phyloP scores from a whole-genome alignment of 2,888 invertebrate species.

The Eremobia ochroleuca region DNA sequence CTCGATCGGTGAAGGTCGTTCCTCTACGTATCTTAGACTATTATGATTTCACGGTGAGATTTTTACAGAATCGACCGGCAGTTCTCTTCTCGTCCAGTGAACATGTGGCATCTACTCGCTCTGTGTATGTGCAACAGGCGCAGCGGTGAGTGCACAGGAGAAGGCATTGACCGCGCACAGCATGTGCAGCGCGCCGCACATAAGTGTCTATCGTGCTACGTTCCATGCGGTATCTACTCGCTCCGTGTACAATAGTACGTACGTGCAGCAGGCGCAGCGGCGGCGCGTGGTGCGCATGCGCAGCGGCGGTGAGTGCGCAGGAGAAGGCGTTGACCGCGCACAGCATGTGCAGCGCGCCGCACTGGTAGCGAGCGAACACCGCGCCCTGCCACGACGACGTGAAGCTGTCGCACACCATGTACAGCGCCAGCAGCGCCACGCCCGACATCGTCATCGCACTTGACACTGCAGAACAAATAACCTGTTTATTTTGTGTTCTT shows the following conservation, averaged over 20 bases:
- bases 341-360: slow-evolving; percentile 82
- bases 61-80: too few species aligned
- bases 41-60: too few species aligned
- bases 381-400: slow-evolving; percentile 99
- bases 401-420: slow-evolving; percentile 99
- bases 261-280: slow-evolving; percentile 83
- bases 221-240: too few species aligned
- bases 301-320: slow-evolving; percentile 95
- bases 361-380: slow-evolving; percentile 94
- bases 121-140: slow-evolving; percentile 68
- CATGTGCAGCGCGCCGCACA: too few species aligned
- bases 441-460: slow-evolving; percentile 95
- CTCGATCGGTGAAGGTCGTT: too few species aligned
- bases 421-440: slow-evolving; percentile 95
- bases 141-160: too few species aligned
- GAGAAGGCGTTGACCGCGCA: slow-evolving; percentile 98
- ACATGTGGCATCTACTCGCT: neutral
- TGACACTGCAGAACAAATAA: slow-evolving; percentile 32
- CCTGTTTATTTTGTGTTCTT: neutral
- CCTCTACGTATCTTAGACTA: too few species aligned
- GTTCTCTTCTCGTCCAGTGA: neutral
- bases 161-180: too few species aligned
- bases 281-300: slow-evolving; percentile 94
- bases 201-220: too few species aligned
- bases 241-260: neutral